Evolutionary conservation across 2,797 vertebrate genomes (phyloP).

Genomic region (Scyliorhinus canicula): DNA sequence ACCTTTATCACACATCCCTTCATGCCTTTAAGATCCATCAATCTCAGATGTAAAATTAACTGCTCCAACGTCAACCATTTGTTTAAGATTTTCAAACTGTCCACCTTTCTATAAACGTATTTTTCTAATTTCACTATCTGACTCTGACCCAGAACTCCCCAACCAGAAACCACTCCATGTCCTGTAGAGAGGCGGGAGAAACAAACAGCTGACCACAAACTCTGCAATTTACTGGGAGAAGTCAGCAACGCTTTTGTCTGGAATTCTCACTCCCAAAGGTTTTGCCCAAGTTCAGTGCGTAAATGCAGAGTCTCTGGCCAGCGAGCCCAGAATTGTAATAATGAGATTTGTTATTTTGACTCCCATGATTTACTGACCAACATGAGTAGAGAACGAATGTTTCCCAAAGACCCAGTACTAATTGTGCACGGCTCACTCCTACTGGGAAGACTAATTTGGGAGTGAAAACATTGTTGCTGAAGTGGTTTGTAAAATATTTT

Average conservation of each 20-base stretch:
- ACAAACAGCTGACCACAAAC: neutral
- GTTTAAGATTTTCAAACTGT: neutral
- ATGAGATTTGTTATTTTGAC: neutral
- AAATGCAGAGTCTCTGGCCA: neutral
- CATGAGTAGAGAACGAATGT: neutral
- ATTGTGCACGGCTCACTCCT: neutral
- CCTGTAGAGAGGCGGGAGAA: too few species aligned
- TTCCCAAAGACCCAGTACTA: neutral
- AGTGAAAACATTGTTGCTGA: neutral
- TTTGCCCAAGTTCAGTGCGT: neutral
- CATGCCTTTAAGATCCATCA: neutral
- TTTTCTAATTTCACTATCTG: neutral
- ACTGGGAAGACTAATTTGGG: neutral
- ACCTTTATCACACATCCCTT: neutral
- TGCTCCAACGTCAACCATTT: neutral
- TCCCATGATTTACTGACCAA: neutral
- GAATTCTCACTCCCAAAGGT: too few species aligned
- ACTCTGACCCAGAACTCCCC: neutral
- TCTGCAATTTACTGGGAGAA: too few species aligned
- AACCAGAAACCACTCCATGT: neutral
- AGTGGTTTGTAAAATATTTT: neutral
- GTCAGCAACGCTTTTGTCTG: neutral
- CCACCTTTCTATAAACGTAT: rapidly evolving
- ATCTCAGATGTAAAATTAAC: neutral
- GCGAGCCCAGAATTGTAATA: neutral